A percentile compares a stretch with the other conserved stretches of the same genome.
Evolutionary conservation across 2,888 invertebrate species (phyloP).

Genomic region (Unio delphinus): DNA sequence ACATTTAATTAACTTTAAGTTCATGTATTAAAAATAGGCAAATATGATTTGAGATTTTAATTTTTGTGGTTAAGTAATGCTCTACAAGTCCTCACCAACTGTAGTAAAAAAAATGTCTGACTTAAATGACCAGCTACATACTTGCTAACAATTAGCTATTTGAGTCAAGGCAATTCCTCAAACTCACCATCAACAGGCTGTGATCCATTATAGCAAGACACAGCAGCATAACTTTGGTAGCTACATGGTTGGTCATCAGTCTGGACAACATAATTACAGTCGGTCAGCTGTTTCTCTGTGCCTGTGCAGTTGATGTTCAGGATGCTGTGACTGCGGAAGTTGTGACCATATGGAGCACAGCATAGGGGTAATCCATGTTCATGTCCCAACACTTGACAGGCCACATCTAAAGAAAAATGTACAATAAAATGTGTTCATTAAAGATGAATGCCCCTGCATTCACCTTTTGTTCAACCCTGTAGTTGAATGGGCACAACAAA

Average conservation of each 20-base stretch:
- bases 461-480: no score
- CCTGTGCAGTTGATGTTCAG: constrained; percentile 45
- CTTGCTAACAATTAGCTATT: no score
- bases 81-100: no score
- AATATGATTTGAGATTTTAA: no score
- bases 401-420: constrained; percentile 44
- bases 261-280: constrained; percentile 35
- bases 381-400: constrained; percentile 52
- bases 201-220: constrained; percentile 57
- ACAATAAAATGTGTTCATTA: constrained; percentile 2
- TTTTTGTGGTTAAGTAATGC: no score
- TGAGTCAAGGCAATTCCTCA: neutral
- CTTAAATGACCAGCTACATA: no score
- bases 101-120: no score
- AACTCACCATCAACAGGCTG: constrained; percentile 26
- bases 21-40: no score
- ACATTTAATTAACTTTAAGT: no score
- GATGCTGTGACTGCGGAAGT: constrained; percentile 24
- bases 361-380: constrained; percentile 50
- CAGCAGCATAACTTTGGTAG: constrained; percentile 50
- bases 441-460: neutral
- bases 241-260: constrained; percentile 22
- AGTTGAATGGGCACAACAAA: no score
- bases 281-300: constrained; percentile 42
- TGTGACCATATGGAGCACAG: constrained; percentile 57